Conservation (phyloP, 2,113 vertebrate genomes). For the Agelaius phoeniceus region DNA sequence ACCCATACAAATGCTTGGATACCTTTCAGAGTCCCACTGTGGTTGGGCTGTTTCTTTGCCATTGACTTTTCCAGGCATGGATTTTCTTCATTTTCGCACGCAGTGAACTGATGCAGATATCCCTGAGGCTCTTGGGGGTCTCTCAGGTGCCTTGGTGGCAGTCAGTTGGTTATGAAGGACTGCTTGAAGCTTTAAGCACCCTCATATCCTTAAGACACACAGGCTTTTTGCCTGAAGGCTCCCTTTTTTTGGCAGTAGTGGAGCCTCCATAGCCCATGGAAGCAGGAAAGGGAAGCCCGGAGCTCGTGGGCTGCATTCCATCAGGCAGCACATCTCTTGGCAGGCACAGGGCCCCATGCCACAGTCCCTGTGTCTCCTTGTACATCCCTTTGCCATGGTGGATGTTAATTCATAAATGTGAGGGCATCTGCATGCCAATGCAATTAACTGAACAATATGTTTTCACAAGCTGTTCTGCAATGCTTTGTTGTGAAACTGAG, state of each 20-base stretch:
- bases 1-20: not conserved
- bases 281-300: not conserved
- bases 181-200: not conserved
- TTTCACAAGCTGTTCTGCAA: conserved; percentile 60
- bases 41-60: not conserved
- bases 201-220: not conserved
- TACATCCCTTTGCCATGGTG: not conserved
- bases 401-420: conserved; percentile 18
- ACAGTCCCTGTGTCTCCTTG: not conserved
- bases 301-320: not conserved
- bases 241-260: not conserved
- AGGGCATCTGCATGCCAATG: conserved; percentile 45
- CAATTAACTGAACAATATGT: conserved; percentile 64
- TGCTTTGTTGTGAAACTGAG: conserved; percentile 48
- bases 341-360: not conserved
- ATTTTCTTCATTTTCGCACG: not conserved
- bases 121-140: not conserved
- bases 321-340: not conserved
- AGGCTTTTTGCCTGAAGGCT: not conserved
- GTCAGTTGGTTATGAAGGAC: not conserved
- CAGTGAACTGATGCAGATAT: not conserved
- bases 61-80: not conserved
- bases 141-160: not conserved
- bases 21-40: not conserved
- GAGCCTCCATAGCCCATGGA: not conserved